Conservation (phyloP, 2,888 invertebrate genomes). For the Chelonus formosanus region DNA sequence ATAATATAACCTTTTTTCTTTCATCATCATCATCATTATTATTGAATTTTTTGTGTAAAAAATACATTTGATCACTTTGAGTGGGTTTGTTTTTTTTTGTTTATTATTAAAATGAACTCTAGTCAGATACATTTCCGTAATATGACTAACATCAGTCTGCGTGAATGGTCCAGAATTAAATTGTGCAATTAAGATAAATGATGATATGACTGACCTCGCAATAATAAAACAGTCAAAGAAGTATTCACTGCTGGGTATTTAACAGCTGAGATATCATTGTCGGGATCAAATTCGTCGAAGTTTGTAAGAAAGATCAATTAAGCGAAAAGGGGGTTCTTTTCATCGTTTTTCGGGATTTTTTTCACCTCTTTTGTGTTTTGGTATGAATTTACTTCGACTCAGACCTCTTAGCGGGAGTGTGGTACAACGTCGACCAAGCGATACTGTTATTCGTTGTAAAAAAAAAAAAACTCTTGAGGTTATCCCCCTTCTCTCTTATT, state of each 20-base stretch:
- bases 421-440: constrained; percentile 16
- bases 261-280: constrained; percentile 16
- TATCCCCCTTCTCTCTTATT: constrained; percentile 4
- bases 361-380: constrained; percentile 14
- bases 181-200: constrained; percentile 13
- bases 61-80: too few species aligned
- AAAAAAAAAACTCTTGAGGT: constrained; percentile 1
- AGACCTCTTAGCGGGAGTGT: constrained; percentile 15
- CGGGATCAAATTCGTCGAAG: constrained; percentile 26
- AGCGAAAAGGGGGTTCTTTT: constrained; percentile 3
- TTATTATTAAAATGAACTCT: constrained; percentile 1
- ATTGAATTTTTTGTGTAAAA: too few species aligned
- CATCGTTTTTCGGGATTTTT: constrained; percentile 2
- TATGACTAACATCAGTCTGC: neutral
- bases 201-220: neutral
- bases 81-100: neutral
- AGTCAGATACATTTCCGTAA: neutral
- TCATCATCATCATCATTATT: too few species aligned
- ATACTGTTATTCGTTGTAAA: constrained; percentile 33
- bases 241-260: too few species aligned
- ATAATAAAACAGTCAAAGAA: too few species aligned
- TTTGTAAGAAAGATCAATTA: constrained; percentile 14
- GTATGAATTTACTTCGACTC: constrained; percentile 9
- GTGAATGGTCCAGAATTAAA: neutral
- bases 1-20: neutral